These are phyloP conservation scores for Alsophila aescularia DNA, from an alignment of 2,888 invertebrate species.

Conservation along the genomic window DNA sequence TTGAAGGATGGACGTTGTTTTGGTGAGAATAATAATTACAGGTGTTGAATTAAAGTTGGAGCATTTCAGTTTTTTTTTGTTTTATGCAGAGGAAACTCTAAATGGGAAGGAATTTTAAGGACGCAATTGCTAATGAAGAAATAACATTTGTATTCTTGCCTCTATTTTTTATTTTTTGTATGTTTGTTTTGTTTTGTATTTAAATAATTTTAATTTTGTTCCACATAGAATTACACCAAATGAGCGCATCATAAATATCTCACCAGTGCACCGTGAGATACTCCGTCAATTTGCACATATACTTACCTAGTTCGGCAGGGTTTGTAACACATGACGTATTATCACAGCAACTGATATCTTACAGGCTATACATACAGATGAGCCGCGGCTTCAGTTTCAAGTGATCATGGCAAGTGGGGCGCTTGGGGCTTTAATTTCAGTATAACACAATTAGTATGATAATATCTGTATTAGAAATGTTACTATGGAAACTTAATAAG, in stretches of 20 bases:
- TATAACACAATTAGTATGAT: no score
- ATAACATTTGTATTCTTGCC: no score
- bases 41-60: not conserved
- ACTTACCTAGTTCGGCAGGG: not conserved
- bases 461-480: not conserved
- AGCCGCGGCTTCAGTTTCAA: conserved; percentile 1
- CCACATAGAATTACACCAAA: not conserved
- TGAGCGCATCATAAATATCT: not conserved
- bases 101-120: no score
- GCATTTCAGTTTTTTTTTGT: not conserved
- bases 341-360: conserved; percentile 8
- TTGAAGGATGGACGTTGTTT: conserved; percentile 1
- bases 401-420: not conserved
- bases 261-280: not conserved
- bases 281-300: not conserved
- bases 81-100: no score
- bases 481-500: not conserved
- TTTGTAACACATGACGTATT: not conserved
- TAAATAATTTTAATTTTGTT: not conserved
- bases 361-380: conserved; percentile 16
- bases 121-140: no score
- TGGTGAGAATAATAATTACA: not conserved
- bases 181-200: not conserved
- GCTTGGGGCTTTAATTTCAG: not conserved
- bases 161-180: not conserved